Conservation (phyloP, 2,113 vertebrate species). For the Helogale parvula region DNA sequence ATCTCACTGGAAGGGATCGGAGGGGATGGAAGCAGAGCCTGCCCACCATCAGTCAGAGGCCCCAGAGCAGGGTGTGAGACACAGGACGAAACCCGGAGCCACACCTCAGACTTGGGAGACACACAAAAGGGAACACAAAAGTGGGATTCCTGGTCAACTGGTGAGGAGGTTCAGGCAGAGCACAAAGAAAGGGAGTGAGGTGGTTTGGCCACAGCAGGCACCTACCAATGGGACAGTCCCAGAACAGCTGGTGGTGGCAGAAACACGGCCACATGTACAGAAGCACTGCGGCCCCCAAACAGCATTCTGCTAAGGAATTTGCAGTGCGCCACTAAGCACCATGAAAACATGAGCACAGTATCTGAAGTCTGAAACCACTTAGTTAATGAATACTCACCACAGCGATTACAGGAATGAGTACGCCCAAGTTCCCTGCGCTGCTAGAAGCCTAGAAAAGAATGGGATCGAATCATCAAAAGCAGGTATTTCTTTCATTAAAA, state of each 20-base stretch:
- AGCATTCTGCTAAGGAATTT: background rate
- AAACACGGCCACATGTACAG: background rate
- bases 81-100: background rate
- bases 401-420: constrained; percentile 98
- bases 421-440: constrained; percentile 97
- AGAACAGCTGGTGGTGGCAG: background rate
- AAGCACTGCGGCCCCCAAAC: background rate
- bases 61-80: background rate
- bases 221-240: too few species aligned
- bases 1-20: accelerated
- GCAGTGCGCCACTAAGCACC: background rate
- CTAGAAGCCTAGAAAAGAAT: constrained; percentile 92
- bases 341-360: background rate
- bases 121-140: accelerated
- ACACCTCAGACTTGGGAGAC: background rate
- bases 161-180: accelerated
- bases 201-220: background rate
- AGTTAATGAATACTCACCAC: constrained; percentile 91
- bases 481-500: background rate
- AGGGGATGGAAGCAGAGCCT: accelerated
- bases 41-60: background rate
- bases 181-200: background rate
- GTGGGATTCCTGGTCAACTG: accelerated
- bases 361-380: background rate
- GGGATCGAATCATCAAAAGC: constrained; percentile 18